These are phyloP conservation scores for Anguilla pacifica DNA, from an alignment of 2,797 vertebrate genomes.

Conservation along the genomic window DNA sequence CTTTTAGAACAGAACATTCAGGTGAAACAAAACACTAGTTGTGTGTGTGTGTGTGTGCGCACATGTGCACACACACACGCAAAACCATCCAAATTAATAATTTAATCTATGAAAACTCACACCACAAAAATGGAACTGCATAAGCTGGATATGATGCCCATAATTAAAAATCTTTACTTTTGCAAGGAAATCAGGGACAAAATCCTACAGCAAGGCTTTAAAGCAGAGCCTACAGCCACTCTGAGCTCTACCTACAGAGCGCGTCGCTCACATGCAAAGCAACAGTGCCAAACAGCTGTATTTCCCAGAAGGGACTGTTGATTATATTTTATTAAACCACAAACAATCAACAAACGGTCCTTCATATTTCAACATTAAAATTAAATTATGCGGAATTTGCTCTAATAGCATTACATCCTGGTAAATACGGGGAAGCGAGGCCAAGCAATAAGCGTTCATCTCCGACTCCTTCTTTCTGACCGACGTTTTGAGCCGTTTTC, in stretches of 20 bases:
- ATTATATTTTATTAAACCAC: slow-evolving; percentile 3
- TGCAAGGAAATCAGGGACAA: slow-evolving; percentile 41
- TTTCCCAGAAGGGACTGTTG: background rate
- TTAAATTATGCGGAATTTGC: background rate
- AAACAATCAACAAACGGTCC: background rate
- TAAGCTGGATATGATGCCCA: background rate
- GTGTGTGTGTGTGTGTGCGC: background rate
- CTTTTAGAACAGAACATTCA: background rate
- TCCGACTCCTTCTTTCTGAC: background rate
- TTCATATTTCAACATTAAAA: slow-evolving; percentile 20
- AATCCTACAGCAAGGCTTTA: slow-evolving; percentile 49
- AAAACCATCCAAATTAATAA: background rate
- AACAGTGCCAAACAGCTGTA: slow-evolving; percentile 26
- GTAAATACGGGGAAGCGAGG: no score
- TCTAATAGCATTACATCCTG: background rate
- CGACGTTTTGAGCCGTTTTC: background rate
- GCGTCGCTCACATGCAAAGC: background rate
- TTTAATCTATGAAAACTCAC: background rate
- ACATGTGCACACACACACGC: background rate
- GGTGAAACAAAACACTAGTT: background rate
- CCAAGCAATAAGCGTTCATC: background rate
- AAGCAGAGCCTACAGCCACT: slow-evolving; percentile 28
- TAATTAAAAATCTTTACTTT: slow-evolving; percentile 37
- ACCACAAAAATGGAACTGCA: background rate
- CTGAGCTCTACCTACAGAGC: slow-evolving; percentile 27